phyloP scores from a whole-genome alignment of 2,113 vertebrate genomes.

The Notarius lentiginosus region DNA sequence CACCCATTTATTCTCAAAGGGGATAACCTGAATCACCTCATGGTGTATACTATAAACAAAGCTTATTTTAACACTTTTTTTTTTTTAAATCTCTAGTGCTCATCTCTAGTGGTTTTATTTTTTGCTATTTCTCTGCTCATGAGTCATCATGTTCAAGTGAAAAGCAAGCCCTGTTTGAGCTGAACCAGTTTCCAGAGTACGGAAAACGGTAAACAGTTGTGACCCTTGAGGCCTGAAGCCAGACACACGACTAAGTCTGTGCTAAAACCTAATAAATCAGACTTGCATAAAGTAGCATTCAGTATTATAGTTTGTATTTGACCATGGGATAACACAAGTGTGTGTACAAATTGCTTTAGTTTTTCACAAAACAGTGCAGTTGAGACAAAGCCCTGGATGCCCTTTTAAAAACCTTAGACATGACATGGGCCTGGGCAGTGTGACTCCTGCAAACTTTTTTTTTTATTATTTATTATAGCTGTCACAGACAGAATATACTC shows the following conservation, averaged over 20 bases:
- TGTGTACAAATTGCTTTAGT: slow-evolving; percentile 6
- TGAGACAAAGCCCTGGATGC: neutral
- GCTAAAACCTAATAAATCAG: neutral
- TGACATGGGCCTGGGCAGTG: slow-evolving; percentile 14
- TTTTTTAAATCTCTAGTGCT: neutral
- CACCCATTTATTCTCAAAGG: neutral
- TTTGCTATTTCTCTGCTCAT: neutral
- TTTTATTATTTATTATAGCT: slow-evolving; percentile 47
- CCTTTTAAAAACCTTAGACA: slow-evolving; percentile 23
- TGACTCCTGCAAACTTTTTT: neutral
- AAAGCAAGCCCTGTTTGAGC: neutral
- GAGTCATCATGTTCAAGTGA: neutral
- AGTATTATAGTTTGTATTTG: slow-evolving; percentile 9
- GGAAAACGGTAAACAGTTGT: neutral
- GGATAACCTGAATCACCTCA: neutral
- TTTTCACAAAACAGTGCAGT: slow-evolving; percentile 1
- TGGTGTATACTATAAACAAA: neutral
- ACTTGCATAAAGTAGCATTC: neutral
- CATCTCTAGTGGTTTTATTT: neutral
- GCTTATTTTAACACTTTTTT: neutral
- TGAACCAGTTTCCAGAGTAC: neutral
- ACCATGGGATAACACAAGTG: neutral
- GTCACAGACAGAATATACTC: slow-evolving; percentile 26
- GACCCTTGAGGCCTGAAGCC: neutral
- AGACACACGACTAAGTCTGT: neutral